Conservation (phyloP, 2,888 invertebrate genomes). For the Eilema depressum region DNA sequence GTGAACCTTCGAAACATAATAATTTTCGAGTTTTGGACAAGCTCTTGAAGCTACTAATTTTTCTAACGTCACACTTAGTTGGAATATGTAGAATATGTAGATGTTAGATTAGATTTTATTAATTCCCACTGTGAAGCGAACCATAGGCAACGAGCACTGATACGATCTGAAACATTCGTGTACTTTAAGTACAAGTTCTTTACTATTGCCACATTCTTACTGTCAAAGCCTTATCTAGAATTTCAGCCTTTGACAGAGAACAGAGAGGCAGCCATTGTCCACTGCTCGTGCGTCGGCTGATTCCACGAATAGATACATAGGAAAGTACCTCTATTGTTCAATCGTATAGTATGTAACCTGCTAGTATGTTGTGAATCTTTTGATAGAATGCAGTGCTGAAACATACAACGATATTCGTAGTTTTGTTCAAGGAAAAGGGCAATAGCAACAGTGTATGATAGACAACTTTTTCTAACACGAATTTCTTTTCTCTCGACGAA, state of each 20-base stretch:
- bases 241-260: constrained; percentile 34
- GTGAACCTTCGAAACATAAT: not conserved
- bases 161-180: constrained; percentile 4
- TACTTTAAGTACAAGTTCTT: not conserved
- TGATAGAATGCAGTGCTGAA: not conserved
- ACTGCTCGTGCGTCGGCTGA: constrained; percentile 25
- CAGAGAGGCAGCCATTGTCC: constrained; percentile 44
- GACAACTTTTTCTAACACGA: not conserved
- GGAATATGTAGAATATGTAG: not conserved
- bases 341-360: not conserved
- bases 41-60: not conserved
- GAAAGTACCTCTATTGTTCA: constrained; percentile 35
- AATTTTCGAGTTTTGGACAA: not conserved
- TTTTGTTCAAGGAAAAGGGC: not conserved
- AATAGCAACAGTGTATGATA: too few relatives aligned
- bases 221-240: constrained; percentile 6
- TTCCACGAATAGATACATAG: constrained; percentile 36
- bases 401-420: not conserved
- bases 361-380: not conserved
- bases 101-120: not conserved
- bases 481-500: not conserved
- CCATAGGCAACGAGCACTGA: not conserved
- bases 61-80: not conserved
- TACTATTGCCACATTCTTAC: constrained; percentile 7
- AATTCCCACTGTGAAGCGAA: not conserved